These are phyloP conservation scores for Halisarca cf. caerulea DNA, from an alignment of 37 sponge, comb jelly and placozoan species.

Conservation along the genomic window DNA sequence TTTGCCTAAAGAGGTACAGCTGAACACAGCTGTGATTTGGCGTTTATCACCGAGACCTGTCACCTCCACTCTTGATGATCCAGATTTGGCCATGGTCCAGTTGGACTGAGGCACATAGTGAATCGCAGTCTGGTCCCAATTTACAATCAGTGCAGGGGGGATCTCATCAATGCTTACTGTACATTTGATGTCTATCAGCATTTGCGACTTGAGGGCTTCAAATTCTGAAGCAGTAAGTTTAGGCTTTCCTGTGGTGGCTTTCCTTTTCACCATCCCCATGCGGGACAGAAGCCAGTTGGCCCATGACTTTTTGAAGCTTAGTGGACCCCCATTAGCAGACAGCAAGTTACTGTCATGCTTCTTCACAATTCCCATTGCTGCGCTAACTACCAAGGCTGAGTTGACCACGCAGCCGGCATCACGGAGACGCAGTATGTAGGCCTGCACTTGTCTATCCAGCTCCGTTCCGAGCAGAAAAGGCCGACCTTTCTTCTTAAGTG, in stretches of 20 bases:
- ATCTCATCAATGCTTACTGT: slow-evolving; percentile 53
- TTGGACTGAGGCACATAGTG: slow-evolving; percentile 40
- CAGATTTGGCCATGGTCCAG: slow-evolving; percentile 57
- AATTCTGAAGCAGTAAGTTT: slow-evolving; percentile 33
- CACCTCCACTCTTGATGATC: slow-evolving; percentile 48
- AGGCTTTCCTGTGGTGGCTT: slow-evolving; percentile 34
- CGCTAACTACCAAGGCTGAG: neutral
- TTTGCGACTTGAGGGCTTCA: slow-evolving; percentile 23
- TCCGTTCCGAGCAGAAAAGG: neutral
- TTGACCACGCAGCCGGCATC: slow-evolving; percentile 8
- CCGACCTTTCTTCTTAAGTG: slow-evolving; percentile 3
- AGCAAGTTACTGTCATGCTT: slow-evolving; percentile 18
- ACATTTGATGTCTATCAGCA: slow-evolving; percentile 32
- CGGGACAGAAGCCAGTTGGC: slow-evolving; percentile 22
- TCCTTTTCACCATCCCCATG: slow-evolving; percentile 47
- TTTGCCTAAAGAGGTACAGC: slow-evolving; percentile 40
- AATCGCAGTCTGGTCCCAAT: slow-evolving; percentile 72
- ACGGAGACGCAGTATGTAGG: neutral
- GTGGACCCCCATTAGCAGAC: neutral
- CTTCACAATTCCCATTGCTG: neutral
- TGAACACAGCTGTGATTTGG: slow-evolving; percentile 60
- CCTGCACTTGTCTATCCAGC: slow-evolving; percentile 9
- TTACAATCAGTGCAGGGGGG: slow-evolving; percentile 48
- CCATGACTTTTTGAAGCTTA: slow-evolving; percentile 30
- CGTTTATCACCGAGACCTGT: slow-evolving; percentile 46